Conservation (phyloP, 2,113 vertebrate genomes). For the Pelecanus crispus region DNA sequence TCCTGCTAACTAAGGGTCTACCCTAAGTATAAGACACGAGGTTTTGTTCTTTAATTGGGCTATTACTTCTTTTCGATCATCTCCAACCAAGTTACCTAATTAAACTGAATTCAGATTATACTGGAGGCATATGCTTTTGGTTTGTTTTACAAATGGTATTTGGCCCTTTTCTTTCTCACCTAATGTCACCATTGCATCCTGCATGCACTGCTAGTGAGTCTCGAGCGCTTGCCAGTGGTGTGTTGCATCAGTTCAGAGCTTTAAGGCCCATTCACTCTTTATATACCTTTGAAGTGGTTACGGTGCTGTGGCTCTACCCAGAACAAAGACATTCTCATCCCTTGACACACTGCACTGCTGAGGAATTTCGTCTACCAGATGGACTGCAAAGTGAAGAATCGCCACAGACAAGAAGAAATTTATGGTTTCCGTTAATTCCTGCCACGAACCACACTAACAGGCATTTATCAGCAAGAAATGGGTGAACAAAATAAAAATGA, state of each 20-base stretch:
- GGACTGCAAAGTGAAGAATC: neutral
- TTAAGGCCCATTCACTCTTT: neutral
- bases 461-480: neutral
- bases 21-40: neutral
- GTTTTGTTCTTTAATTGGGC: neutral
- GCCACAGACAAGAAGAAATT: neutral
- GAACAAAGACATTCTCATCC: conserved; percentile 16
- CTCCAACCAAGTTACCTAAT: neutral
- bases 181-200: neutral
- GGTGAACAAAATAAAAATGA: neutral
- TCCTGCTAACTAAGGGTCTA: neutral
- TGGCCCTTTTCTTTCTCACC: neutral
- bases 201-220: accelerated
- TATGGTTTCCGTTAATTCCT: neutral
- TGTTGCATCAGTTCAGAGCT: neutral
- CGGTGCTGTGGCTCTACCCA: neutral
- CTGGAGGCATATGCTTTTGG: neutral
- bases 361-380: neutral
- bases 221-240: accelerated
- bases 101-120: neutral
- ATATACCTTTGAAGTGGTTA: neutral
- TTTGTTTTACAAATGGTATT: neutral
- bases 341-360: neutral
- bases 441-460: neutral
- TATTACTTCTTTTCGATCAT: neutral